These are phyloP conservation scores for Hyles vespertilio DNA, from an alignment of 1,140 invertebrate species.

Conservation along the genomic window DNA sequence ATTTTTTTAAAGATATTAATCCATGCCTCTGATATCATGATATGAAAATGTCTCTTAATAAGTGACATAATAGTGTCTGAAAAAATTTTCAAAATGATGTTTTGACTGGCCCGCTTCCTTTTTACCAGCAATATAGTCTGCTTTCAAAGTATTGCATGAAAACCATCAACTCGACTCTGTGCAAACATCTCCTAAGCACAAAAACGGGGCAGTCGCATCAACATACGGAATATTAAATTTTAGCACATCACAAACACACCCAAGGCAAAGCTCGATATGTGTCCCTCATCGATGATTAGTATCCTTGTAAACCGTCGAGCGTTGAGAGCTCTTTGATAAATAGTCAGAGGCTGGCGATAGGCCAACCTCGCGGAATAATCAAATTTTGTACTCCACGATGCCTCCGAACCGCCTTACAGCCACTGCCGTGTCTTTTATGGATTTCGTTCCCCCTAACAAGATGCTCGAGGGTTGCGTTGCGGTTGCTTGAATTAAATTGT, in stretches of 20 bases:
- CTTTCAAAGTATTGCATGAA: too few relatives aligned
- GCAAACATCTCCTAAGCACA: too few relatives aligned
- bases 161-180: too few relatives aligned
- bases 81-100: too few relatives aligned
- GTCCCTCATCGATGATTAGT: constrained; percentile 61
- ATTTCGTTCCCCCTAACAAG: constrained; percentile 71
- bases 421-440: constrained; percentile 68
- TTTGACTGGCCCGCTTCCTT: too few relatives aligned
- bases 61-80: too few relatives aligned
- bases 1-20: too few relatives aligned
- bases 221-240: too few relatives aligned
- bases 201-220: too few relatives aligned
- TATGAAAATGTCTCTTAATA: too few relatives aligned
- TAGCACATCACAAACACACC: neutral
- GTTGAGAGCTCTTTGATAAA: constrained; percentile 62
- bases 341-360: constrained; percentile 70
- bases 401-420: constrained; percentile 37
- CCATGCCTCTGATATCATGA: too few relatives aligned
- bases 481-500: constrained; percentile 69
- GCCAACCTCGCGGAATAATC: constrained; percentile 73
- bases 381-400: constrained; percentile 65
- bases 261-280: constrained; percentile 36
- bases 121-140: too few relatives aligned
- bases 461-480: constrained; percentile 55
- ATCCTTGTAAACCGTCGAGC: constrained; percentile 65